Percentiles rank a stretch among this genome's conserved stretches.
Conservation (phyloP, 1,140 invertebrate genomes). For the Papilio dardanus region DNA sequence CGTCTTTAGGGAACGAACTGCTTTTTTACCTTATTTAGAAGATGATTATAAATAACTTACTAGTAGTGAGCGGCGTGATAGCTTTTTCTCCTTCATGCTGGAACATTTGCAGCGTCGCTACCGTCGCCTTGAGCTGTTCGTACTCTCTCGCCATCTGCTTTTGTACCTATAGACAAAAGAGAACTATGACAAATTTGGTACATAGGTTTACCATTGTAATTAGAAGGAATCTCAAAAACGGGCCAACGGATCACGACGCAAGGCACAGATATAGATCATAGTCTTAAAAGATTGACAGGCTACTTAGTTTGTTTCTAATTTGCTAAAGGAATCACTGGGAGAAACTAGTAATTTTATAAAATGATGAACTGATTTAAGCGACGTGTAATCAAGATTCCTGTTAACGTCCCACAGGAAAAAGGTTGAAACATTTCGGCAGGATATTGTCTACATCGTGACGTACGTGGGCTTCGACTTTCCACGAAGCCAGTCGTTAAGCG, state of each 20-base stretch:
- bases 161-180: slow-evolving; percentile 87
- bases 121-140: slow-evolving; percentile 92
- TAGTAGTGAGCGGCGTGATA: slow-evolving; percentile 67
- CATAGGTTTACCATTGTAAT: not conserved
- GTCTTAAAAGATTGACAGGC: too few relatives aligned
- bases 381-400: not conserved
- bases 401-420: slow-evolving; percentile 8
- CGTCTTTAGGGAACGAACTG: slow-evolving; percentile 4
- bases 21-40: too few relatives aligned
- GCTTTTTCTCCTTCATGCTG: slow-evolving; percentile 78
- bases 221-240: too few relatives aligned
- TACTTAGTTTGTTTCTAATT: too few relatives aligned
- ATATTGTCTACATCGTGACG: not conserved
- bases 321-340: too few relatives aligned
- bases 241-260: too few relatives aligned
- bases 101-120: slow-evolving; percentile 79
- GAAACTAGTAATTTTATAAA: too few relatives aligned
- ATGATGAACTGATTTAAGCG: too few relatives aligned
- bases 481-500: slow-evolving; percentile 16
- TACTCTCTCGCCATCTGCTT: slow-evolving; percentile 95
- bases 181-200: not conserved
- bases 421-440: not conserved
- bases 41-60: slow-evolving; percentile 49
- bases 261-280: too few relatives aligned
- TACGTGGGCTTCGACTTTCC: slow-evolving; percentile 15